Percentiles rank a stretch among this genome's conserved stretches.
Conservation (phyloP, 2,113 vertebrate genomes). For the Malurus alboscapulatus region DNA sequence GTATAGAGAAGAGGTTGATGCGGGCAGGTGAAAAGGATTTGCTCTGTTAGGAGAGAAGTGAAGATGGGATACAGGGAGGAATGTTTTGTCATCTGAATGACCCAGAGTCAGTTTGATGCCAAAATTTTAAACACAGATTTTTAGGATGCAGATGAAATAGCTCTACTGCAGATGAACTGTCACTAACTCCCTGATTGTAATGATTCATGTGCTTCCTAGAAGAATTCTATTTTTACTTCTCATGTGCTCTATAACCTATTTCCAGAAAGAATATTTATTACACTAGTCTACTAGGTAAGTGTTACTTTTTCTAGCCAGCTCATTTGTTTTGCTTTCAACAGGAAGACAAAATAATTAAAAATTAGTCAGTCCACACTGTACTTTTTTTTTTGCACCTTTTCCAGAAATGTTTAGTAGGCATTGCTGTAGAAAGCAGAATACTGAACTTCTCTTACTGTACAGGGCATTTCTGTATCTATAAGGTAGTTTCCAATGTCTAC, state of each 20-base stretch:
- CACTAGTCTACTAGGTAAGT: background rate
- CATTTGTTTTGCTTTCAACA: background rate
- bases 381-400: background rate
- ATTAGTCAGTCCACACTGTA: background rate
- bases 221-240: background rate
- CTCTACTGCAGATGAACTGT: background rate
- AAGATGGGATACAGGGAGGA: background rate
- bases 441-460: background rate
- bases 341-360: background rate
- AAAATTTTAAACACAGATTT: background rate
- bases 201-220: conserved; percentile 2
- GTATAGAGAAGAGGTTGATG: background rate
- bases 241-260: background rate
- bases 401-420: background rate
- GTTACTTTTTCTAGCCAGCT: background rate
- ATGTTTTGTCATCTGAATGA: background rate
- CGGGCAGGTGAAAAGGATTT: background rate
- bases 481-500: background rate
- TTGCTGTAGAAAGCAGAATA: background rate
- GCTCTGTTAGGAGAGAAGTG: background rate
- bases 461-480: background rate
- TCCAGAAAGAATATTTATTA: background rate
- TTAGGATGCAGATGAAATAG: background rate
- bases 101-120: background rate
- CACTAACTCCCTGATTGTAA: background rate